Evolutionary conservation across 2,113 vertebrate species (phyloP).

Genomic region (Meles meles): DNA sequence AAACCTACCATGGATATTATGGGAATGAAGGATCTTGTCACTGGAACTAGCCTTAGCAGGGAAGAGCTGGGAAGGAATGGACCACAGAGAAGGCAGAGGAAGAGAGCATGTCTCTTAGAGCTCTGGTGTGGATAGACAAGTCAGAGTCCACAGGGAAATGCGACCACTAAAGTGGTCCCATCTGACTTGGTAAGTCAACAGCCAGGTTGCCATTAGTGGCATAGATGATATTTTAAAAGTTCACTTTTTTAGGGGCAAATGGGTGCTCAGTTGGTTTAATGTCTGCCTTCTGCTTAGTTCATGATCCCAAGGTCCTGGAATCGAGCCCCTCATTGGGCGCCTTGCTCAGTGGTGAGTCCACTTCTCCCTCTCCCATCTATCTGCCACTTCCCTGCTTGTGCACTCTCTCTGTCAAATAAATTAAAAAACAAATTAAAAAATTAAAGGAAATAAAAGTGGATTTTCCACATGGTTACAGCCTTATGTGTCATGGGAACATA

Average conservation of each 20-base stretch:
- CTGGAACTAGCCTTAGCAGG: not conserved
- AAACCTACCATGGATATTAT: not conserved
- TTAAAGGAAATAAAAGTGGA: not conserved
- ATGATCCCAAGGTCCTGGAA: too few species aligned
- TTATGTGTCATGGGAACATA: not conserved
- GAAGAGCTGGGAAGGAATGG: not conserved
- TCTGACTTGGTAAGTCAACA: not conserved
- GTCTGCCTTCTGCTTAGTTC: too few species aligned
- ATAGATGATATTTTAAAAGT: not conserved
- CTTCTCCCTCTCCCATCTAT: too few species aligned
- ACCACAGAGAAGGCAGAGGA: not conserved
- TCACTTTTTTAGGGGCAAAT: not conserved
- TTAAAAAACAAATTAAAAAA: not conserved
- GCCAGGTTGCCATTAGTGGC: not conserved
- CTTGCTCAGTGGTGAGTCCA: too few species aligned
- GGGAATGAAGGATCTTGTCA: not conserved
- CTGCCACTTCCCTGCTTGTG: too few species aligned
- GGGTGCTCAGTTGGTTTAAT: too few species aligned
- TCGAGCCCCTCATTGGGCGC: too few species aligned
- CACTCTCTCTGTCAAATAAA: not conserved
- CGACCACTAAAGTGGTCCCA: too few species aligned
- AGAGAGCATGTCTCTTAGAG: not conserved
- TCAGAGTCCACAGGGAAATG: not conserved
- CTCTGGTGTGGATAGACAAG: not conserved
- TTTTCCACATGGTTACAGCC: not conserved